Conservation (phyloP, 2,888 invertebrate species). For the Ceramica pisi region DNA sequence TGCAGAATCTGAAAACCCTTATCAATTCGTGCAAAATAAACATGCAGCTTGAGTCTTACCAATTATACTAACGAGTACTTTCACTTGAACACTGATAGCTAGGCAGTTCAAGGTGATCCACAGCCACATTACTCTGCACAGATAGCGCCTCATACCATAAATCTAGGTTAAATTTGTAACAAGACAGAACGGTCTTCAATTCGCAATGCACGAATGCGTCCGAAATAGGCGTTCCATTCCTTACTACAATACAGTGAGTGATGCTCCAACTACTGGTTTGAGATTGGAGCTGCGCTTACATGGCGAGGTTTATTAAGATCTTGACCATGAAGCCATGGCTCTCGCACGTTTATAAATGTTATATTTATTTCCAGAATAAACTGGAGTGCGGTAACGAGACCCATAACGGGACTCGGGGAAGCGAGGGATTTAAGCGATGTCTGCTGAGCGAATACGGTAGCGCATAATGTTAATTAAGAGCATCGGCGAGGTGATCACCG, state of each 20-base stretch:
- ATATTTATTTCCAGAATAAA: conserved; percentile 78
- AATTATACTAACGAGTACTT: conserved; percentile 89
- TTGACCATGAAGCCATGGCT: conserved; percentile 67
- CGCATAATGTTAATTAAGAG: conserved; percentile 88
- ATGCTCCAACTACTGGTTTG: conserved; percentile 63
- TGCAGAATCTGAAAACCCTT: conserved; percentile 79
- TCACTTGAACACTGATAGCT: conserved; percentile 83
- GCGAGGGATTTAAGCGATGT: conserved; percentile 75
- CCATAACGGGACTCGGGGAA: conserved; percentile 83
- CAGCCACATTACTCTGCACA: conserved; percentile 76
- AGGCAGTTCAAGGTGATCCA: conserved; percentile 85
- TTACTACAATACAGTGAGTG: conserved; percentile 48
- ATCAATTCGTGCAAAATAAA: conserved; percentile 84
- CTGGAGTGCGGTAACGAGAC: conserved; percentile 79
- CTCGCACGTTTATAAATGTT: conserved; percentile 71
- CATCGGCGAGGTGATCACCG: conserved; percentile 84
- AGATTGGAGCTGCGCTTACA: conserved; percentile 56
- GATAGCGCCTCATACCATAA: conserved; percentile 72
- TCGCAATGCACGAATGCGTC: conserved; percentile 48
- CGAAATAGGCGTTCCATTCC: conserved; percentile 46
- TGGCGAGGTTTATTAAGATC: conserved; percentile 67
- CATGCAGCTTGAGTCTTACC: conserved; percentile 77
- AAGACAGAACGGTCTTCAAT: conserved; percentile 57
- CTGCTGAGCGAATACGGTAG: conserved; percentile 80
- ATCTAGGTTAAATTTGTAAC: conserved; percentile 71